Conservation (phyloP, 1,140 invertebrate genomes). For the Liolophura sinensis region DNA sequence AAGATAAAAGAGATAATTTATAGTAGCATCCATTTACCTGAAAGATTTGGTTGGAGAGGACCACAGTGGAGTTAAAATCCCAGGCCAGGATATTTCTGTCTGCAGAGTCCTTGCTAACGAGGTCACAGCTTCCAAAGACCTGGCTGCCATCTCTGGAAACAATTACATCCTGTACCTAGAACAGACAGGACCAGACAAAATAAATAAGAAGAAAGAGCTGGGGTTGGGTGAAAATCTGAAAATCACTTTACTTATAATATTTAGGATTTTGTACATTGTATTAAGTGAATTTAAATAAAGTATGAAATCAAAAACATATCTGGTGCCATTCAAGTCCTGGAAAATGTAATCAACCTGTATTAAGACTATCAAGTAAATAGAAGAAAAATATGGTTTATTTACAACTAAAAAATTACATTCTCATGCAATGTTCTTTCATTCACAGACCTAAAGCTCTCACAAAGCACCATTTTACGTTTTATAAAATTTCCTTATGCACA, state of each 20-base stretch:
- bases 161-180: conserved; percentile 55
- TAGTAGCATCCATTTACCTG: conserved; percentile 37
- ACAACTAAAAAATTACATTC: no score
- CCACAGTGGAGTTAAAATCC: conserved; percentile 50
- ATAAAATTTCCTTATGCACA: no score
- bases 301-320: no score
- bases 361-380: no score
- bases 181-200: conserved; percentile 11
- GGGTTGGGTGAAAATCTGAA: background rate
- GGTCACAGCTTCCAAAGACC: conserved; percentile 48
- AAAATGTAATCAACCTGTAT: no score
- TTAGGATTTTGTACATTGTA: background rate
- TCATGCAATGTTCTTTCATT: no score
- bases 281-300: no score
- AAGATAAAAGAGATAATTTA: background rate
- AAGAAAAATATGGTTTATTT: no score
- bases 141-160: conserved; percentile 46
- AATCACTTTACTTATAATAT: background rate
- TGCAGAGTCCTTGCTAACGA: conserved; percentile 55
- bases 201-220: conserved; percentile 6
- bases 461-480: no score
- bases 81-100: conserved; percentile 60
- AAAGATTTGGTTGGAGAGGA: conserved; percentile 60
- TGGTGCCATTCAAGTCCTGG: no score
- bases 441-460: no score